These are phyloP conservation scores for Zaprionus nigranus DNA, from an alignment of 1,140 invertebrate species.

Conservation along the genomic window DNA sequence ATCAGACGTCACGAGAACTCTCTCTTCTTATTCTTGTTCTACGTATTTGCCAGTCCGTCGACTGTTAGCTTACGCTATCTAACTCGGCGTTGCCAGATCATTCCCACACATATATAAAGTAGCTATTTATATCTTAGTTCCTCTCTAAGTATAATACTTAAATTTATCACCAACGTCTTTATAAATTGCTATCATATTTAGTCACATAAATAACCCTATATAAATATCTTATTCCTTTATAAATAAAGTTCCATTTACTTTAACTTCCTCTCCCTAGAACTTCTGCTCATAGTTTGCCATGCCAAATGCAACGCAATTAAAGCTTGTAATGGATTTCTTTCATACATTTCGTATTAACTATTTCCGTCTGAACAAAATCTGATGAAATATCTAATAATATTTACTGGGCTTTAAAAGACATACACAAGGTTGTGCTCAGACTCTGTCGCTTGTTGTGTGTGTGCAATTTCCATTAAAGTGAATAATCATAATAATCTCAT, in stretches of 20 bases:
- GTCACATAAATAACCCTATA: background rate
- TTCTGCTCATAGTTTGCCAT: background rate
- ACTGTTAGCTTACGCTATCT: no score
- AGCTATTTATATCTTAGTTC: no score
- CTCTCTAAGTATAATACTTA: background rate
- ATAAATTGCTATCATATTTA: background rate
- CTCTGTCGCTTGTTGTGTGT: slow-evolving; percentile 5
- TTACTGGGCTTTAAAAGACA: slow-evolving; percentile 18
- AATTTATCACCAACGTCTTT: background rate
- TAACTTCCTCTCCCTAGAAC: background rate
- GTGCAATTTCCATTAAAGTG: slow-evolving; percentile 45
- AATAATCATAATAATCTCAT: slow-evolving; percentile 54
- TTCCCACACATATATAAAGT: background rate
- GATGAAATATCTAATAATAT: slow-evolving; percentile 15
- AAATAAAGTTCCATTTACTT: background rate
- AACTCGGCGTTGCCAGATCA: no score
- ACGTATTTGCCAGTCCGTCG: no score
- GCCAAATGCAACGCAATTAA: slow-evolving; percentile 8
- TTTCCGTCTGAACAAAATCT: background rate
- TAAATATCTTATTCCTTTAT: background rate
- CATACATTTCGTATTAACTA: background rate
- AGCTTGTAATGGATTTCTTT: slow-evolving; percentile 8
- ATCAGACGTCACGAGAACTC: no score
- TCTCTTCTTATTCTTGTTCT: no score
- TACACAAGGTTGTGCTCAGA: background rate